These are phyloP conservation scores for Drosophila setifemur DNA, from an alignment of 1,140 invertebrate genomes.

Conservation along the genomic window DNA sequence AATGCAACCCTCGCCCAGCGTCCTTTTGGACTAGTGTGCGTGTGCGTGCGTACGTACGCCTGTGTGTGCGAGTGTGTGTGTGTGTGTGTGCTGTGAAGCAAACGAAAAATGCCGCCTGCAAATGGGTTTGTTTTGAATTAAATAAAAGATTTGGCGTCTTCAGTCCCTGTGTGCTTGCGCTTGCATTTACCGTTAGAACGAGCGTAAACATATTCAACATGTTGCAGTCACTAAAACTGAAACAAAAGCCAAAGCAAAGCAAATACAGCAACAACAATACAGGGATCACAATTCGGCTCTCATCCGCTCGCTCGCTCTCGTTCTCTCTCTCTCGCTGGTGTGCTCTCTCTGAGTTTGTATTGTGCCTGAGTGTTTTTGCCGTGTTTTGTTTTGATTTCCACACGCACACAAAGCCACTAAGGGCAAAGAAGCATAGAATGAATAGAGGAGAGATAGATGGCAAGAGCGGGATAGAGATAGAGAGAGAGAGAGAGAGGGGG, in stretches of 20 bases:
- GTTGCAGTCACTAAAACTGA: conserved; percentile 44
- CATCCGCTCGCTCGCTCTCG: conserved; percentile 1
- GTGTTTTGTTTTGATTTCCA: conserved; percentile 47
- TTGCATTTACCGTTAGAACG: conserved; percentile 31
- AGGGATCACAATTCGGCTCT: conserved; percentile 2
- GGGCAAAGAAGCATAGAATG: too few relatives aligned
- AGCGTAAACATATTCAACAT: conserved; percentile 45
- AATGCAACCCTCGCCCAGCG: conserved; percentile 35
- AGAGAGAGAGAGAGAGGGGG: background rate
- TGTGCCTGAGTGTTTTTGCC: conserved; percentile 22
- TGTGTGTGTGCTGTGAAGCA: background rate
- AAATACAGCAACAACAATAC: conserved; percentile 3
- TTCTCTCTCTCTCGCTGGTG: background rate
- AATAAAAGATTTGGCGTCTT: background rate
- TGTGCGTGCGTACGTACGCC: background rate
- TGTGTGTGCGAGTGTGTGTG: background rate
- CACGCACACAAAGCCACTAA: background rate
- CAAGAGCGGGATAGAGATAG: background rate
- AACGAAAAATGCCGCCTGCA: conserved; percentile 3
- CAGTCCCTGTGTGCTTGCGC: conserved; percentile 16
- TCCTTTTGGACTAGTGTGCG: conserved; percentile 16
- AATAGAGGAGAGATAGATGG: background rate
- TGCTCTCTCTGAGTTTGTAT: conserved; percentile 1
- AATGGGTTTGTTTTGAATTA: conserved; percentile 17
- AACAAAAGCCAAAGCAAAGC: conserved; percentile 35